Base-by-base conservation (phyloP, 2,797 vertebrate species). In the Aldrovandia affinis region DNA sequence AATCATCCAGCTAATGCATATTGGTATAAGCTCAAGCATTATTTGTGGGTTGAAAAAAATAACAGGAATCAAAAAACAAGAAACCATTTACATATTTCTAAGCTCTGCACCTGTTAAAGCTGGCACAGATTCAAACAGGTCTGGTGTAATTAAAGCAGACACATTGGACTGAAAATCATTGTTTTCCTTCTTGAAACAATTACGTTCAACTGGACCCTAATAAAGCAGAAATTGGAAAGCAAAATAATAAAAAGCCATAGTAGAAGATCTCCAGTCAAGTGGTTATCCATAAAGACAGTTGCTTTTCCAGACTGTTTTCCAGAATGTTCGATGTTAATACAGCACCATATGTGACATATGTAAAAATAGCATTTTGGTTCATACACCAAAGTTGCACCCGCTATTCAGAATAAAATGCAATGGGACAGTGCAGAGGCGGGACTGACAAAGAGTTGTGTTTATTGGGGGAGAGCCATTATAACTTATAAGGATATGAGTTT, bases 111-210 rank as follows among this genome's bases (percentile, higher is more conserved):
- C 84, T 85, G 81, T 59, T 20, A 78, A 2, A 50, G 47, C 39
- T 81, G 77, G 81, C 78, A 59, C 55, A 83, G 84, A 55, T 63
- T 77, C 77, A 80, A 59, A 78, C 57, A 84, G 55, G 36, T 81
- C 55, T 50, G 8, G 14, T 39, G 61, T 90, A 88, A 90, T 91
- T 89, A 87, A 85, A 91, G 84, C 52, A 52, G 85, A 84, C 86
- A 80, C 83, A 79, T 33, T 81, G 70, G 82, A 59, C 80, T 83
- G 87, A 80, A 89, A 89, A 80, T 83, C 77, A 80, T 83, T 80
- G 81, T 85, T 83, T 83, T 82, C 84, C 44, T 57, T 68, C 39
- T 61, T 80, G 33, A 28, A 47, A 73, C 61, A 83, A 57, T 83
- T 83, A 68, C 70, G 80, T 75, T 44, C 59, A 68, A 78, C 61